Conservation (phyloP, 2,888 invertebrate species). For the Barypeithes pellucidus region DNA sequence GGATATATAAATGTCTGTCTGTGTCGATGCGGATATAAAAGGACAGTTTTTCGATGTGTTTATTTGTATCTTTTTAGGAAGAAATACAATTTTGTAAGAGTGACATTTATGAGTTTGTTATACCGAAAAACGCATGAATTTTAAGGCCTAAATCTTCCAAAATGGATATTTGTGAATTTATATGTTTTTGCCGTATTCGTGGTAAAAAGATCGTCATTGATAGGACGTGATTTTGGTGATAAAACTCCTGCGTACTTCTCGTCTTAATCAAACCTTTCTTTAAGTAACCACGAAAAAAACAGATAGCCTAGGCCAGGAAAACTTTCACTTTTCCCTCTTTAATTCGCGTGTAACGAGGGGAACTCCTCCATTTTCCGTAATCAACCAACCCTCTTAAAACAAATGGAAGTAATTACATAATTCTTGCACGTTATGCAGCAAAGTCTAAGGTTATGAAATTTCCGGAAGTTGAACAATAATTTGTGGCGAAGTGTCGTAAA, state of each 20-base stretch:
- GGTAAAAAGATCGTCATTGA: no score
- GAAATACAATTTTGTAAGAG: not conserved
- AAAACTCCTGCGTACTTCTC: no score
- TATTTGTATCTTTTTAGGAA: not conserved
- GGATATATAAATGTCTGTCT: not conserved
- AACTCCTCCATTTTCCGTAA: constrained; percentile 8
- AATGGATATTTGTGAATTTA: no score
- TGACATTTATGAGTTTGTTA: not conserved
- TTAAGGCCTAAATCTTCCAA: no score
- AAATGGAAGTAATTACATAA: constrained; percentile 25
- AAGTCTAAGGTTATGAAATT: constrained; percentile 19
- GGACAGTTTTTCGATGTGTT: not conserved
- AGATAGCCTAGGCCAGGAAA: not conserved
- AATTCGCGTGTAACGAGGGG: not conserved
- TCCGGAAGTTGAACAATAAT: constrained; percentile 3
- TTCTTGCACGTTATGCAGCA: constrained; percentile 10
- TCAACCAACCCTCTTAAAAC: constrained; percentile 24
- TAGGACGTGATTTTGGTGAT: no score
- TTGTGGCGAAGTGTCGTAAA: not conserved
- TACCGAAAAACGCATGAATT: not conserved
- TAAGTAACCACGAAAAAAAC: not conserved
- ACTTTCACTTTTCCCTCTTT: not conserved
- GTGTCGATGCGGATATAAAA: not conserved
- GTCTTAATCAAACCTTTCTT: not conserved
- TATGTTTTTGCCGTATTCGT: no score